Conservation (phyloP, 2,113 vertebrate genomes). For the Nematolebias whitei region DNA sequence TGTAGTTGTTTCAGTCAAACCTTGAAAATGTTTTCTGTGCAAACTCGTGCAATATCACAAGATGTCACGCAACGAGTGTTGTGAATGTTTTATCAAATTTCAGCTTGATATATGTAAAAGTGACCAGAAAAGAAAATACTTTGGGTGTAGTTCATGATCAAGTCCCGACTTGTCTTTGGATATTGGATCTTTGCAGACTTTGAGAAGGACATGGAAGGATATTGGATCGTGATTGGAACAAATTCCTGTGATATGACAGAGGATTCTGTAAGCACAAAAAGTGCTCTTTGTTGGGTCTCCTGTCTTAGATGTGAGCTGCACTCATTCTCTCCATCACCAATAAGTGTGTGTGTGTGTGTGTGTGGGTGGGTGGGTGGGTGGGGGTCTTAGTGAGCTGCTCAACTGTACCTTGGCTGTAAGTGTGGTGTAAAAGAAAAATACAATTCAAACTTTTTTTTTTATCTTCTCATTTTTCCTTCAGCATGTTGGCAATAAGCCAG, state of each 20-base stretch:
- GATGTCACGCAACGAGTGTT: too few relatives aligned
- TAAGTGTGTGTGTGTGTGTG: conserved; percentile 21
- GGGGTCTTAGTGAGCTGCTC: conserved; percentile 7
- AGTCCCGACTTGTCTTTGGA: conserved; percentile 60
- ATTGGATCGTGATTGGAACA: conserved; percentile 70
- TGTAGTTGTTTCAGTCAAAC: too few relatives aligned
- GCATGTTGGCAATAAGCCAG: conserved; percentile 66
- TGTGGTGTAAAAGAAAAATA: conserved; percentile 8
- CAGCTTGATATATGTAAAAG: too few relatives aligned
- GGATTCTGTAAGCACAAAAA: conserved; percentile 30
- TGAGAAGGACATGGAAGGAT: conserved; percentile 60
- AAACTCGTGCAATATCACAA: too few relatives aligned
- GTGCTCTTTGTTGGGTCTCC: conserved; percentile 22
- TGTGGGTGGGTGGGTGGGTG: background rate
- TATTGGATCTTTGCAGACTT: background rate
- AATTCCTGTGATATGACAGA: conserved; percentile 77
- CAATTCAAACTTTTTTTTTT: conserved; percentile 55
- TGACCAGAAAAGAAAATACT: background rate
- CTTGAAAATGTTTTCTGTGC: too few relatives aligned
- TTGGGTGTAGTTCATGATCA: conserved; percentile 31
- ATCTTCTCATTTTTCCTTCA: conserved; percentile 62
- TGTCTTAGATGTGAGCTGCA: conserved; percentile 16
- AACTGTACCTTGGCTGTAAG: conserved; percentile 8
- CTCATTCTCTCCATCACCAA: background rate
- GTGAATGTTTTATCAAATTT: too few relatives aligned